These are phyloP conservation scores for Bovichtus diacanthus DNA, from an alignment of 2,797 vertebrate species.

Conservation along the genomic window DNA sequence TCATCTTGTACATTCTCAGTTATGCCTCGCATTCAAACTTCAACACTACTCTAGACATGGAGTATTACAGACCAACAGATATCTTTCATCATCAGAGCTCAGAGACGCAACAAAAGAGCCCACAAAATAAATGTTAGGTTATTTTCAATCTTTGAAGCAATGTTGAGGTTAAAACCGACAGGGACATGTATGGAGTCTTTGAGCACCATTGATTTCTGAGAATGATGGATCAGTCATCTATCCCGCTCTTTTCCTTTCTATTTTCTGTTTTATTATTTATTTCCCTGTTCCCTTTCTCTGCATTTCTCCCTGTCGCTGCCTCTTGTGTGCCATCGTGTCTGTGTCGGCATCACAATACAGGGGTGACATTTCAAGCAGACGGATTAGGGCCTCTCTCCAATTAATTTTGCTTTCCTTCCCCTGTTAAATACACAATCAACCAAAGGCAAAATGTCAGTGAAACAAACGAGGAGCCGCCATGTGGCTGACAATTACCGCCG, in stretches of 20 bases:
- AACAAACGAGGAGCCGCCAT: slow-evolving; percentile 82
- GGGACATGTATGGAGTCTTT: slow-evolving; percentile 11
- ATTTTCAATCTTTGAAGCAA: slow-evolving; percentile 34
- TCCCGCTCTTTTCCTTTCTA: slow-evolving; percentile 9
- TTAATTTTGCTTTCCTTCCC: slow-evolving; percentile 85
- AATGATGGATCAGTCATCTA: slow-evolving; percentile 5
- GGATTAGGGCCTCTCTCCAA: slow-evolving; percentile 86
- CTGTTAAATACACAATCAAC: slow-evolving; percentile 89
- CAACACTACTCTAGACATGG: not conserved
- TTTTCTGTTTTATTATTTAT: slow-evolving; percentile 1
- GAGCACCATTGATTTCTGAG: slow-evolving; percentile 11
- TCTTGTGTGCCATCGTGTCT: slow-evolving; percentile 66
- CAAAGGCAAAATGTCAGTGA: slow-evolving; percentile 88
- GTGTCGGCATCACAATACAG: slow-evolving; percentile 71
- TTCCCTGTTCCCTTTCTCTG: not conserved
- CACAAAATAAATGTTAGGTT: slow-evolving; percentile 1
- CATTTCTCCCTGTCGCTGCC: slow-evolving; percentile 15
- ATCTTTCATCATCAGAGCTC: slow-evolving; percentile 2
- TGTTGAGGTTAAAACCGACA: slow-evolving; percentile 33
- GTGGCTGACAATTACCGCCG: slow-evolving; percentile 84
- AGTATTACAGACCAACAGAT: not conserved
- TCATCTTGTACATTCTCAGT: slow-evolving; percentile 35
- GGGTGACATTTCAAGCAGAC: slow-evolving; percentile 88
- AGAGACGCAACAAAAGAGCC: not conserved
- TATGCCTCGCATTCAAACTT: slow-evolving; percentile 13